Conservation (phyloP, 2,113 vertebrate genomes). For the Cavia porcellus region DNA sequence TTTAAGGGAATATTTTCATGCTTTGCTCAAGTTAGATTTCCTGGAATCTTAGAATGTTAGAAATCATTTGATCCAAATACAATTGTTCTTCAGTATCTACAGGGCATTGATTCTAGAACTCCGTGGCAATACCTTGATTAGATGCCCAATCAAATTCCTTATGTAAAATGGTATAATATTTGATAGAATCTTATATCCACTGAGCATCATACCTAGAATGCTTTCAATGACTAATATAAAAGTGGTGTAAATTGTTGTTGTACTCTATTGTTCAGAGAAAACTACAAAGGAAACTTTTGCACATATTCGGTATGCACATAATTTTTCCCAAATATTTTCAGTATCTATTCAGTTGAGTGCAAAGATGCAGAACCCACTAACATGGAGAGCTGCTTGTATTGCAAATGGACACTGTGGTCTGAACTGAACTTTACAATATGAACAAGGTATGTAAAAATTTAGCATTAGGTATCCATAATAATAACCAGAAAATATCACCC, state of each 20-base stretch:
- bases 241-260: not conserved
- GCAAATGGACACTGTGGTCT: not conserved
- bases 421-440: not conserved
- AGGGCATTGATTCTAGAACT: not conserved
- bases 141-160: not conserved
- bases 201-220: not conserved
- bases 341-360: not conserved
- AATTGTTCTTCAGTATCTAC: not conserved
- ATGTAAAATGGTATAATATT: not conserved
- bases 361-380: not conserved
- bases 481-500: not conserved
- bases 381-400: not conserved
- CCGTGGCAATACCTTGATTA: not conserved
- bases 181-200: not conserved
- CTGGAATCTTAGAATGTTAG: not conserved
- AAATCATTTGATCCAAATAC: not conserved
- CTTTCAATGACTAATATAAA: not conserved
- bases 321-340: not conserved
- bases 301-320: not conserved
- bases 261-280: not conserved
- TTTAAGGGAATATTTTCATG: not conserved
- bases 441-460: not conserved
- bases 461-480: not conserved
- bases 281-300: not conserved
- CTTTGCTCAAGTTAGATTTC: slow-evolving; percentile 15